phyloP scores from a whole-genome alignment of 2,888 invertebrate species.

The Epistrophe grossulariae region DNA sequence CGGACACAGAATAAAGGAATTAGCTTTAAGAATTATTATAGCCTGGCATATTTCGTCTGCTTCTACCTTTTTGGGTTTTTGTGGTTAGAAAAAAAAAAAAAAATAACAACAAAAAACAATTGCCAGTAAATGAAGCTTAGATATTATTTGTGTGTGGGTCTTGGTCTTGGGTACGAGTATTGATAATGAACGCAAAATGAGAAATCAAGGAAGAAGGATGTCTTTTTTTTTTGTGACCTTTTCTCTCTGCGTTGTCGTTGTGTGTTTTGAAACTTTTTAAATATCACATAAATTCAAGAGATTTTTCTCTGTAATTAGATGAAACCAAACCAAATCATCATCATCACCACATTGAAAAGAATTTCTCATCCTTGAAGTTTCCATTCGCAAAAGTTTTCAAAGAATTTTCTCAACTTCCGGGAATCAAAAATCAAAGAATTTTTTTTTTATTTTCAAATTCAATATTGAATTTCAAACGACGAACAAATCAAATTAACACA shows the following conservation, averaged over 20 bases:
- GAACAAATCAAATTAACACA: background rate
- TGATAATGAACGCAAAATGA: background rate
- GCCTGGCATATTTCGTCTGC: background rate
- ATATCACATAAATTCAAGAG: background rate
- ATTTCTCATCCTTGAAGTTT: slow-evolving; percentile 12
- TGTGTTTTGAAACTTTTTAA: slow-evolving; percentile 15
- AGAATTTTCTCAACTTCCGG: background rate
- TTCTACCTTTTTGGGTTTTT: slow-evolving; percentile 11
- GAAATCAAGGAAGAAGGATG: background rate
- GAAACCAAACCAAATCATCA: background rate
- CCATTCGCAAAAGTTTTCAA: background rate
- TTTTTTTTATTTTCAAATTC: background rate
- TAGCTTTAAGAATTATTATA: slow-evolving; percentile 26
- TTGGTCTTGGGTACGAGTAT: background rate
- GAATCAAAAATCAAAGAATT: background rate
- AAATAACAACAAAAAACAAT: background rate
- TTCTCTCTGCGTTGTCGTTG: no score
- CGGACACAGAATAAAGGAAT: slow-evolving; percentile 30
- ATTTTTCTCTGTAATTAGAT: slow-evolving; percentile 8
- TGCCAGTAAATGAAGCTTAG: slow-evolving; percentile 16
- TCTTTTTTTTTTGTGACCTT: background rate
- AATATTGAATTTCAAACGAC: background rate
- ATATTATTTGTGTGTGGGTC: background rate
- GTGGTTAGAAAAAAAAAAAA: background rate
- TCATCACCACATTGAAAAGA: background rate